Evolutionary conservation across 2,888 invertebrate genomes (phyloP), one percentile per base, ranked within the genome.

Genomic region (Agriopis leucophaearia): DNA sequence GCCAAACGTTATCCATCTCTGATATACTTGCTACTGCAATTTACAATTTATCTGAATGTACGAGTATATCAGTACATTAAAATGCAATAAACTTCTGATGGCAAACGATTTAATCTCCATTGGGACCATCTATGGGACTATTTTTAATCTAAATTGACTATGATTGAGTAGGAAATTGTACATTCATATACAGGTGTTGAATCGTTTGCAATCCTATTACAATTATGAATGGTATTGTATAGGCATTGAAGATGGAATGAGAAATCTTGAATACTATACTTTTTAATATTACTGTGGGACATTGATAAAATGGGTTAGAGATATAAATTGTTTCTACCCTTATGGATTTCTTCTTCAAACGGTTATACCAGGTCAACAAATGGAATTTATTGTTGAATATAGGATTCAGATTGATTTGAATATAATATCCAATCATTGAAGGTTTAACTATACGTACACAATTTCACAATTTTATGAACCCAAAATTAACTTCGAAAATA

Each of bases 221-320:
- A 44, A 50, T 72, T 64, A 64, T 72, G 73, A 73, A 78, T 70
- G 60, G 40, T 78, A 79, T 78, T 78, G 73, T 68, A 64, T 75
- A 76, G 78, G 74, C 80, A 76, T 76, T 12, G 27, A 35, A 36
- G 54, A 55, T 63, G 51, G 12, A 42, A 55, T 42, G 27, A 45
- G n/a, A 13, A 35, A 8, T 38, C 2, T 8, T 55, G 27, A 40
- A 27, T 27, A 35, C 35, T 51, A 8, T 4, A 62, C 40, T 38
- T 9, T 35, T 16, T 12, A 56, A 35, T 55, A 18, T n/a, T 36
- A 35, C 27, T 8, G 9, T 36, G n/a, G 13, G 4, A 36, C 35
- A 35, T 51, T 8, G 8, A 15, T 36, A 9, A 51, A 51, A 13
- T 18, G 6, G 27, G 7, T 8, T 38, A 36, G 10, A 51, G 8